These are phyloP conservation scores for Cyclargus thomasi DNA, from an alignment of 1,140 invertebrate species.

Conservation along the genomic window DNA sequence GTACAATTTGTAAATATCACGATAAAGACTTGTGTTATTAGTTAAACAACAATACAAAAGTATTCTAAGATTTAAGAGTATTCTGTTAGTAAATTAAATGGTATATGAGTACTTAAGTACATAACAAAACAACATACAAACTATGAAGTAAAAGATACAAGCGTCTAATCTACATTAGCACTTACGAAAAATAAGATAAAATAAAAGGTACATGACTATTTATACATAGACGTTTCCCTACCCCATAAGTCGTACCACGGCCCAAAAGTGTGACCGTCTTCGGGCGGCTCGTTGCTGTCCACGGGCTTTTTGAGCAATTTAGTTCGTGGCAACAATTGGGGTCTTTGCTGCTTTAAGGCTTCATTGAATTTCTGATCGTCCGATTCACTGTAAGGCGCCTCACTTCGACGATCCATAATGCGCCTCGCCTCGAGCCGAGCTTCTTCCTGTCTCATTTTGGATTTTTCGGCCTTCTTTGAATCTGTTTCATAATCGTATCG, in stretches of 20 bases:
- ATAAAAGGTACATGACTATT: slow-evolving; percentile 47
- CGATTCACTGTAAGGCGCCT: slow-evolving; percentile 75
- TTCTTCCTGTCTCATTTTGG: slow-evolving; percentile 71
- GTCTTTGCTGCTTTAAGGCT: slow-evolving; percentile 75
- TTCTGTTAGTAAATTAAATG: slow-evolving; percentile 8
- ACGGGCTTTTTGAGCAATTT: slow-evolving; percentile 77
- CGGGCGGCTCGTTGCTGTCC: slow-evolving; percentile 73
- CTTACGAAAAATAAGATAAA: not conserved
- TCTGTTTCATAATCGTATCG: slow-evolving; percentile 77
- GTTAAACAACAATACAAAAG: slow-evolving; percentile 30
- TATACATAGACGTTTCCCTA: slow-evolving; percentile 69
- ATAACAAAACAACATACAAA: slow-evolving; percentile 6
- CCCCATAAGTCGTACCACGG: slow-evolving; percentile 93
- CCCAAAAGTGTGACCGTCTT: slow-evolving; percentile 82
- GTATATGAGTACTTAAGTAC: slow-evolving; percentile 4
- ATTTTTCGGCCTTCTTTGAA: slow-evolving; percentile 76
- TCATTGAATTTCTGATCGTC: slow-evolving; percentile 81
- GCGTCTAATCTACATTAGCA: slow-evolving; percentile 14
- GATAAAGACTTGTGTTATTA: not conserved
- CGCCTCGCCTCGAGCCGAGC: slow-evolving; percentile 66
- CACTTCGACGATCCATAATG: slow-evolving; percentile 62
- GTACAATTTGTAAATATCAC: slow-evolving; percentile 14
- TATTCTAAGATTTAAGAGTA: slow-evolving; percentile 27
- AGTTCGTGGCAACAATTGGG: slow-evolving; percentile 81
- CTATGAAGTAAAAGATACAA: slow-evolving; percentile 19